Evolutionary conservation across 2,113 vertebrate species (phyloP), one percentile per base, ranked within the genome.

Genomic region (Leiothrix lutea): DNA sequence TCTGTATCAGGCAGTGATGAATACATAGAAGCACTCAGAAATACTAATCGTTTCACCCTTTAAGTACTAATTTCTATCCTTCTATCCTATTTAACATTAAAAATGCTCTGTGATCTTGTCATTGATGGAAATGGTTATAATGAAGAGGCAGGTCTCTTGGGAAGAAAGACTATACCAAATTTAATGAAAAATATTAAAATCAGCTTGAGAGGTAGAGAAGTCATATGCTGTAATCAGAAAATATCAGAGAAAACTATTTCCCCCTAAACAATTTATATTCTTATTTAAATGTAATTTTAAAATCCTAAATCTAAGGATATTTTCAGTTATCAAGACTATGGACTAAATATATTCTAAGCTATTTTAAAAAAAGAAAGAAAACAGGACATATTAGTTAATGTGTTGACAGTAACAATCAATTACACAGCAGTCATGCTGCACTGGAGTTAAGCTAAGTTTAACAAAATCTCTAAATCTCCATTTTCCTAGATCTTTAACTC

Each of bases 1-100:
- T 97, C 86, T 91, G 91, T 98, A 97, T 97, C 97, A 95, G 88
- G 91, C 92, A 92, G 91, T 97, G 96, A 97, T 97, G 95, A 97
- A 97, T 96, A 97, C 75, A 75, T 45, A 92, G 94, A 95, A 95
- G 93, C 92, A 92, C 90, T 96, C 92, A 96, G 95, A 96, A 97
- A 96, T 96, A 97, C 96, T 97, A 95, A 97, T 97, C 88, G 95
- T 92, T 96, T 97, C 92, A 96, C 91, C 94, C 96, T 97, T 96
- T 95, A 97, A 95, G 87, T 95, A 97, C 93, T 96, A 96, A 97
- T 97, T 97, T 97, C 94, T 97, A 92, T 73, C 81, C 66, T 95
- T 96, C 93, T 86, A 94, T 90, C 86, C 94, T 92, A 88, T 90
- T 97, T 96, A 97, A 80, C 92, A 94, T 97, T 96, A 96, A 97